phyloP scores from a whole-genome alignment of 2,888 invertebrate genomes.

The Ditula angustiorana region DNA sequence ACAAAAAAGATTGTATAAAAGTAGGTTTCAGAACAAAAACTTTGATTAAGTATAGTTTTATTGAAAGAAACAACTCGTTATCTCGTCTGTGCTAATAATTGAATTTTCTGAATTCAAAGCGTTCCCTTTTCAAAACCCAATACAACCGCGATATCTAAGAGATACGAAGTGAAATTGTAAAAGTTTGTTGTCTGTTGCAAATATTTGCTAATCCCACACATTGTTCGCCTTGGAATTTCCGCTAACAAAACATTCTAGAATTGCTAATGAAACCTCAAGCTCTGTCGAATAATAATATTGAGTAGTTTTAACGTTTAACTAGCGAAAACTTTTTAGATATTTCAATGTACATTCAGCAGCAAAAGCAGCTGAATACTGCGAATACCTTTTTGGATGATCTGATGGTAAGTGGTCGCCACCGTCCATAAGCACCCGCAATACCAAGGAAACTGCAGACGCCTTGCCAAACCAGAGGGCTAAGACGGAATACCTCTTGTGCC shows the following conservation, averaged over 20 bases:
- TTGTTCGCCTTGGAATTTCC: not conserved
- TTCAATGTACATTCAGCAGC: no score
- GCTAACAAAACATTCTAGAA: not conserved
- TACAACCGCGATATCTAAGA: not conserved
- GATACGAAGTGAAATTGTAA: not conserved
- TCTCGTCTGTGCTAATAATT: not conserved
- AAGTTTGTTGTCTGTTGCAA: not conserved
- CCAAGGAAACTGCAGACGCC: no score
- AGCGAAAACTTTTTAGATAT: no score
- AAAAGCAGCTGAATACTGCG: no score
- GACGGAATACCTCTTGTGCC: no score
- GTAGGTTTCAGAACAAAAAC: no score
- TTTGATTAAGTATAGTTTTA: not conserved
- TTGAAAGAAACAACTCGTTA: not conserved
- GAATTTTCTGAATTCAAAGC: not conserved
- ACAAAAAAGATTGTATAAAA: no score
- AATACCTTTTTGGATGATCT: no score
- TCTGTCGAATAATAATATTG: not conserved
- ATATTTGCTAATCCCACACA: slow-evolving; percentile 6
- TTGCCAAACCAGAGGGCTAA: no score
- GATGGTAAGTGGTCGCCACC: no score
- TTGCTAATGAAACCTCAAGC: slow-evolving; percentile 2
- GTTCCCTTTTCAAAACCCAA: not conserved
- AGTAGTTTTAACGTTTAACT: no score
- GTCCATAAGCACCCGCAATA: no score